Evolutionary conservation across 1,140 invertebrate species (phyloP).

Genomic region (Calephelis nemesis): DNA sequence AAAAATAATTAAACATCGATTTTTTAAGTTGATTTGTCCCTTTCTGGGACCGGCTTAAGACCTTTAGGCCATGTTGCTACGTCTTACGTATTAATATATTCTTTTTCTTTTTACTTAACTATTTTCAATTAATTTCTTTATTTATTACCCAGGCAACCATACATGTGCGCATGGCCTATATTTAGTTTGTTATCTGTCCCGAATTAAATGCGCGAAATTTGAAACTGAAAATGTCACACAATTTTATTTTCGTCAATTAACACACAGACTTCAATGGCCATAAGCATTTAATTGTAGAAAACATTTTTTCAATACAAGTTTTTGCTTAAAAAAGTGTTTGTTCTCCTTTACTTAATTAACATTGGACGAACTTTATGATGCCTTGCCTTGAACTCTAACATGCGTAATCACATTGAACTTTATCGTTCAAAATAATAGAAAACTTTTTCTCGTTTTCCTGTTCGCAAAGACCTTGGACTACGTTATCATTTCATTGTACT

Average conservation of each 20-base stretch:
- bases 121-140: too few relatives aligned
- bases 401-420: neutral
- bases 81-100: too few relatives aligned
- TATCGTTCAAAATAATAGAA: neutral
- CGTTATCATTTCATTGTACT: neutral
- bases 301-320: neutral
- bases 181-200: neutral
- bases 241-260: neutral
- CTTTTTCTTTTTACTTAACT: too few relatives aligned
- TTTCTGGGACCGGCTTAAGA: too few relatives aligned
- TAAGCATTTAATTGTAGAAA: neutral
- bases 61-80: too few relatives aligned
- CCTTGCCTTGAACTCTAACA: neutral
- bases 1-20: too few relatives aligned
- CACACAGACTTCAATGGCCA: neutral
- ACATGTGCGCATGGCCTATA: too few relatives aligned
- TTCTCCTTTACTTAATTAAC: neutral
- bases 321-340: neutral
- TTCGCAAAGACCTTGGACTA: conserved; percentile 8
- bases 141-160: too few relatives aligned
- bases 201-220: neutral
- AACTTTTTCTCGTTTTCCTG: neutral
- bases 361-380: neutral
- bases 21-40: too few relatives aligned
- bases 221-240: neutral